Conservation (phyloP, 2,797 vertebrate species). For the Platalea minor region DNA sequence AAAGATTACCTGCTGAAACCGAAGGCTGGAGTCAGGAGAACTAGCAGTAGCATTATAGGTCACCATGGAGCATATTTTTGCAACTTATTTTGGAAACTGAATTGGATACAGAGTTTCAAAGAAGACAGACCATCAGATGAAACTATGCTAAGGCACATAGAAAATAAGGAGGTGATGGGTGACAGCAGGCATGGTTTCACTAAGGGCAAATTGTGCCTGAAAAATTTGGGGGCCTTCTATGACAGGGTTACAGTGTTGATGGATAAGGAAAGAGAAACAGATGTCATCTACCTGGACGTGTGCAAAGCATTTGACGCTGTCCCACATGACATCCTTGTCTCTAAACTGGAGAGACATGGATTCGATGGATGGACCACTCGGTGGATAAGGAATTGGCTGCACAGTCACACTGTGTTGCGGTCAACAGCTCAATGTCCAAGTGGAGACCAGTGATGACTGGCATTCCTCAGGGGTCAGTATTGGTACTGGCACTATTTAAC, state of each 20-base stretch:
- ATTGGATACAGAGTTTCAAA: neutral
- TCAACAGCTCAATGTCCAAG: neutral
- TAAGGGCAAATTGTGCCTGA: neutral
- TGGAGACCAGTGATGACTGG: neutral
- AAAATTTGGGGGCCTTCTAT: neutral
- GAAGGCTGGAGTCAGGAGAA: neutral
- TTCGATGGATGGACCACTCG: neutral
- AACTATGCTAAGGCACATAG: neutral
- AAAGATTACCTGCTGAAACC: neutral
- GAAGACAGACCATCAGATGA: neutral
- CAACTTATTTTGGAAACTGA: neutral
- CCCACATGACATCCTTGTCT: neutral
- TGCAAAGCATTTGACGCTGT: neutral
- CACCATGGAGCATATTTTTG: fast-evolving
- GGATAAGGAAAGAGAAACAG: neutral
- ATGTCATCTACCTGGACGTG: neutral
- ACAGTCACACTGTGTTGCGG: neutral
- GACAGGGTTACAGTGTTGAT: neutral
- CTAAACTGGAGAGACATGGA: neutral
- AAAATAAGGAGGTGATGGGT: neutral
- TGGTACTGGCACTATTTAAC: neutral
- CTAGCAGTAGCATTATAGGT: neutral
- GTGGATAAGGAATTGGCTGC: neutral
- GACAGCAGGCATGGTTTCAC: neutral
- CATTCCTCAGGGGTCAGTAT: neutral